Percentiles rank a stretch among this genome's conserved stretches.
phyloP scores from a whole-genome alignment of 2,113 vertebrate species.

The Callocephalon fimbriatum region DNA sequence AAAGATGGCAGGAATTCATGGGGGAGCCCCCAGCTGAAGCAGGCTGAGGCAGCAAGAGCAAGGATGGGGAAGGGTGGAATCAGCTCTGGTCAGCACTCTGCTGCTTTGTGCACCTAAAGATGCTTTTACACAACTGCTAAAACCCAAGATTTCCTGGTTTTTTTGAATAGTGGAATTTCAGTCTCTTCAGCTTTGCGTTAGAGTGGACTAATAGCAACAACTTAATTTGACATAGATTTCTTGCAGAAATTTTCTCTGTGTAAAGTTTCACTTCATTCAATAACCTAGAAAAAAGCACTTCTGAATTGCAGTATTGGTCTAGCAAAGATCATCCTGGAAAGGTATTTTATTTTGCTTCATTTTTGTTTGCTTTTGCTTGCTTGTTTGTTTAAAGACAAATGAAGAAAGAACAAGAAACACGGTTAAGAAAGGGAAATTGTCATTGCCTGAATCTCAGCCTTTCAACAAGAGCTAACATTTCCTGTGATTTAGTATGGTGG shows the following conservation, averaged over 20 bases:
- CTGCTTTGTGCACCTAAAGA: background rate
- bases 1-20: background rate
- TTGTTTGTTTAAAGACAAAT: conserved; percentile 8
- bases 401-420: background rate
- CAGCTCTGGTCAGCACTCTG: background rate
- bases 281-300: background rate
- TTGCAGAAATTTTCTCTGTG: background rate
- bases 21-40: background rate
- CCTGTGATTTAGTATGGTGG: background rate
- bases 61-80: background rate
- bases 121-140: background rate
- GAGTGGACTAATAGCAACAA: background rate
- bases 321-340: background rate
- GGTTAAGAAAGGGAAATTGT: background rate
- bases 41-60: background rate
- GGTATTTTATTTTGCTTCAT: background rate
- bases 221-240: background rate
- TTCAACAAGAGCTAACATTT: background rate
- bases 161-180: background rate
- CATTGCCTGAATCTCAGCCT: background rate
- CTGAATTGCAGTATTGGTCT: background rate
- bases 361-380: background rate
- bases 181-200: background rate
- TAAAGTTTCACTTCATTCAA: background rate
- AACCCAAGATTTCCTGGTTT: background rate